Percentiles rank a stretch among this genome's conserved stretches.
phyloP scores from a whole-genome alignment of 2,113 vertebrate genomes.

The Ondatra zibethicus region DNA sequence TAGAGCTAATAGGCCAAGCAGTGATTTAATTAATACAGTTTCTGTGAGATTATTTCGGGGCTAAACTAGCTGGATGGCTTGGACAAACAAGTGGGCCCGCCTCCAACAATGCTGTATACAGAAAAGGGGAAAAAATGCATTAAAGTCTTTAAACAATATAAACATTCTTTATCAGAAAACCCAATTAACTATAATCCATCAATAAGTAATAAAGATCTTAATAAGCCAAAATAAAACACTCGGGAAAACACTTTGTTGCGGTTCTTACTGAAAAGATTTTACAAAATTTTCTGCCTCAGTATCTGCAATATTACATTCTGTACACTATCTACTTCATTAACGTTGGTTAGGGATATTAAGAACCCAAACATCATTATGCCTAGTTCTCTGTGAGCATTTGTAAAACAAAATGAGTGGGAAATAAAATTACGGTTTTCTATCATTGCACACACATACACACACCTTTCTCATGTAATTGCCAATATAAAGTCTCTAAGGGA shows the following conservation, averaged over 20 bases:
- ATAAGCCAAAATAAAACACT: background rate
- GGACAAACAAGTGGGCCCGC: too few species aligned
- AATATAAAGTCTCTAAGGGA: background rate
- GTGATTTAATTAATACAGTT: too few species aligned
- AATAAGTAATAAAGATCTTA: background rate
- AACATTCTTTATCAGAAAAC: constrained; percentile 5
- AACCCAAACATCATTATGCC: background rate
- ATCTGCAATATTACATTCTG: background rate
- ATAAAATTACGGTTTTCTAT: constrained; percentile 33
- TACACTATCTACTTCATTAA: background rate
- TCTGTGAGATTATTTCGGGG: too few species aligned
- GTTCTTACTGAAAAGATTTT: background rate
- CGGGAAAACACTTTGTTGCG: background rate
- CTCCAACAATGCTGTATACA: background rate
- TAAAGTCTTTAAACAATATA: constrained; percentile 6
- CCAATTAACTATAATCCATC: background rate
- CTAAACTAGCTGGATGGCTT: too few species aligned
- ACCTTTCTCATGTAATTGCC: background rate
- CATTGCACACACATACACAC: background rate
- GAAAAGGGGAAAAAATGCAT: background rate
- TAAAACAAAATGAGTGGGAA: background rate
- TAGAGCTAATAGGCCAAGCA: too few species aligned
- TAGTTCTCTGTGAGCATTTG: background rate
- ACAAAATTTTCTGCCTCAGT: background rate
- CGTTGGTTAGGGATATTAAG: background rate